Evolutionary conservation across 2,888 invertebrate genomes (phyloP).

Genomic region (Venusia cambrica): DNA sequence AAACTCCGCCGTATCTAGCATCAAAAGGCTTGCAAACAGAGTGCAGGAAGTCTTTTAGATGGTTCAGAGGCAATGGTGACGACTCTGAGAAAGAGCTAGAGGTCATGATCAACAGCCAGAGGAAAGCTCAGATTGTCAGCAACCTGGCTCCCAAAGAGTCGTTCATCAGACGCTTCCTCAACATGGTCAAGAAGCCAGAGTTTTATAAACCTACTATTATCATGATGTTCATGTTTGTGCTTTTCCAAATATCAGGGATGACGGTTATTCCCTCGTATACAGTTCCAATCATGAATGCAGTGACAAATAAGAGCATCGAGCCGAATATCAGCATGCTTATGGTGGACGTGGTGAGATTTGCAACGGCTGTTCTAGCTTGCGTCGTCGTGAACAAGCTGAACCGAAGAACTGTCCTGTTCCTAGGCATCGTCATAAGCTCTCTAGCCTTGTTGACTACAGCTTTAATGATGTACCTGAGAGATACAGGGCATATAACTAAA

Average conservation of each 20-base stretch:
- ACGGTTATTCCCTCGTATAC: constrained; percentile 87
- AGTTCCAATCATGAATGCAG: constrained; percentile 82
- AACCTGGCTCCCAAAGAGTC: constrained; percentile 47
- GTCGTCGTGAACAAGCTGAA: constrained; percentile 80
- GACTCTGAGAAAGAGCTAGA: constrained; percentile 72
- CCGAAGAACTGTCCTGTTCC: constrained; percentile 81
- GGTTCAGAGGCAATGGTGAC: constrained; percentile 77
- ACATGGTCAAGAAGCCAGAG: constrained; percentile 61
- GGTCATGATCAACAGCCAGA: constrained; percentile 61
- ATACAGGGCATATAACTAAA: constrained; percentile 52
- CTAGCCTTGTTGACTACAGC: constrained; percentile 78
- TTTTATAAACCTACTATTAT: constrained; percentile 83
- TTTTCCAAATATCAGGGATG: constrained; percentile 85
- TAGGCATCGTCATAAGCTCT: constrained; percentile 81
- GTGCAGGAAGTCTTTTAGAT: constrained; percentile 80
- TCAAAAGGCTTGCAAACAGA: constrained; percentile 74
- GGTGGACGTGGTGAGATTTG: constrained; percentile 82
- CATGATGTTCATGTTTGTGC: constrained; percentile 83
- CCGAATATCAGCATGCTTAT: constrained; percentile 83
- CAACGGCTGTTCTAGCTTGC: constrained; percentile 82
- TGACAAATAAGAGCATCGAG: constrained; percentile 80
- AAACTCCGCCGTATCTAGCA: constrained; percentile 85
- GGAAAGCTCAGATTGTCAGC: constrained; percentile 36
- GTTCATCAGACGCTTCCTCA: constrained; percentile 50
- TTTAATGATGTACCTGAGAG: constrained; percentile 58